Conservation (phyloP, 2,888 invertebrate genomes). For the Drosophila seclusa region DNA sequence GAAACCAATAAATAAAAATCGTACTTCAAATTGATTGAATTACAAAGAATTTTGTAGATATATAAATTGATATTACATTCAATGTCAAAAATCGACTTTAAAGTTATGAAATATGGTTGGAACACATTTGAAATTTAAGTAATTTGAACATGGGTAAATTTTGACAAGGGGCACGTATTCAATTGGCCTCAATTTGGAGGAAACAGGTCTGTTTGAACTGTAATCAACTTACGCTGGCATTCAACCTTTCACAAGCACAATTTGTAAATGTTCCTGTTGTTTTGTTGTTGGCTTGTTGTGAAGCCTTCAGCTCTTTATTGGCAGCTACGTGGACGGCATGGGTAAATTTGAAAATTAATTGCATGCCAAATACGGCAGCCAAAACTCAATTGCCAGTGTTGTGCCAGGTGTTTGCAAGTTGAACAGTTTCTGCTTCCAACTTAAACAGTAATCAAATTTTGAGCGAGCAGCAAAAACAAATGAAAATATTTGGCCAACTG, state of each 20-base stretch:
- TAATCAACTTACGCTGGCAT: constrained; percentile 22
- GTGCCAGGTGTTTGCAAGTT: constrained; percentile 1
- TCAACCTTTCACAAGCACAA: constrained; percentile 9
- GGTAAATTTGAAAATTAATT: constrained; percentile 37
- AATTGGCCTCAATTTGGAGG: background rate
- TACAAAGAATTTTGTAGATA: background rate
- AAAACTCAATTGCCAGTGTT: constrained; percentile 3
- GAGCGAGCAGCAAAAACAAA: background rate
- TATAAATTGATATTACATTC: background rate
- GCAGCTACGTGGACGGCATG: constrained; percentile 40
- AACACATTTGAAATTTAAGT: background rate
- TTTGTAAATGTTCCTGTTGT: constrained; percentile 7
- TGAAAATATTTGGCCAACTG: background rate
- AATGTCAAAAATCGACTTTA: constrained; percentile 1
- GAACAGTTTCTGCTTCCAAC: background rate
- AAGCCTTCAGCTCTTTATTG: constrained; percentile 26
- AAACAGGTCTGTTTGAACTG: background rate
- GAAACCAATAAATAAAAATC: background rate
- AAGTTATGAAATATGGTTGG: background rate
- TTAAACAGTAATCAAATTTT: constrained; percentile 21
- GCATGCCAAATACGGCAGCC: constrained; percentile 10
- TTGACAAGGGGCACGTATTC: background rate
- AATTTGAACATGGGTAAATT: background rate
- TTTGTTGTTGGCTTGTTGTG: background rate
- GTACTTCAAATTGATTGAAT: background rate